Percentiles rank a stretch among this genome's conserved stretches.
Conservation (phyloP, 2,888 invertebrate genomes). For the Sphaerophoria taeniata region DNA sequence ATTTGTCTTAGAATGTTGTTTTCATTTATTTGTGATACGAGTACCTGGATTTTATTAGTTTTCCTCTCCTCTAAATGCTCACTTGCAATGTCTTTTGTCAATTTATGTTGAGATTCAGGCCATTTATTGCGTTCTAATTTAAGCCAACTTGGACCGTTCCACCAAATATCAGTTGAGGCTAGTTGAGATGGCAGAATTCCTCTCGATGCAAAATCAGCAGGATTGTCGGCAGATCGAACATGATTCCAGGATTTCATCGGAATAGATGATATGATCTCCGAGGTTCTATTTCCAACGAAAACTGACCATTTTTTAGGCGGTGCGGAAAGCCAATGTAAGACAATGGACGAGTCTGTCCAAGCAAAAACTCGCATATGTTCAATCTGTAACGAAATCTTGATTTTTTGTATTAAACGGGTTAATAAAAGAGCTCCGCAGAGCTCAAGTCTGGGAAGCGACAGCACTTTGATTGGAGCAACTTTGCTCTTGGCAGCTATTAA, state of each 20-base stretch:
- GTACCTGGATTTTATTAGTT: neutral
- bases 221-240: slow-evolving; percentile 13
- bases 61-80: slow-evolving; percentile 15
- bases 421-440: slow-evolving; percentile 14
- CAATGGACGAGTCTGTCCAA: neutral
- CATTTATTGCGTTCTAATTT: neutral
- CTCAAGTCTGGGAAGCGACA: slow-evolving; percentile 17
- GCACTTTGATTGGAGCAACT: slow-evolving; percentile 5
- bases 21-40: neutral
- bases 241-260: slow-evolving; percentile 55
- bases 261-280: slow-evolving; percentile 60
- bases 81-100: neutral
- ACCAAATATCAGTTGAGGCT: slow-evolving; percentile 22
- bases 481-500: slow-evolving; percentile 11
- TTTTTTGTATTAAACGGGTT: neutral
- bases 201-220: slow-evolving; percentile 42
- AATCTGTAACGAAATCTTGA: too few relatives aligned
- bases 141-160: slow-evolving; percentile 30
- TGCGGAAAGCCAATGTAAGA: slow-evolving; percentile 22
- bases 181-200: slow-evolving; percentile 40
- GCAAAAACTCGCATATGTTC: slow-evolving; percentile 9
- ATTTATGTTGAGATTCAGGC: neutral
- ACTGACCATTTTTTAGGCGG: slow-evolving; percentile 36
- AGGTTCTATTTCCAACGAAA: slow-evolving; percentile 21
- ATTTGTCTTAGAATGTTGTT: slow-evolving; percentile 12